Evolutionary conservation across 2,888 invertebrate genomes (phyloP).

Genomic region (Melanchra persicariae): DNA sequence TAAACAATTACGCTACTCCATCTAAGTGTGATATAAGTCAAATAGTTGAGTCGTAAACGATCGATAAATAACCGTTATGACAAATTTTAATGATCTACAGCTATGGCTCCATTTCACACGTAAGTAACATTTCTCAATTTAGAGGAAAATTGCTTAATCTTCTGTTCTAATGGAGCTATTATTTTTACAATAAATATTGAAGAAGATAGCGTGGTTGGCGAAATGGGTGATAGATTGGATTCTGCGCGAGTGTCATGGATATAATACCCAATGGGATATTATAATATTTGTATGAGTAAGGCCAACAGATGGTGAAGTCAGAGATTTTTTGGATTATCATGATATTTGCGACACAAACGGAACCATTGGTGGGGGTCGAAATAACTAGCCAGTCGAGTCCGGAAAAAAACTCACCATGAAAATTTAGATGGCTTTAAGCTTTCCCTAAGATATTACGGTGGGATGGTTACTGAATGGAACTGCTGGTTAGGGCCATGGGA

Average conservation of each 20-base stretch:
- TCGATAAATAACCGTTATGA: conserved; percentile 48
- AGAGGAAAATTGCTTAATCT: conserved; percentile 41
- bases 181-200: conserved; percentile 25
- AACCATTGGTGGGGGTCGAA: too few relatives aligned
- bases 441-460: too few relatives aligned
- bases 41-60: conserved; percentile 42
- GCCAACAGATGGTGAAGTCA: neutral
- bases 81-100: conserved; percentile 54
- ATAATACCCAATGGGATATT: neutral
- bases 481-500: neutral
- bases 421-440: too few relatives aligned
- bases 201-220: neutral
- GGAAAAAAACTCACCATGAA: too few relatives aligned
- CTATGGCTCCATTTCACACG: conserved; percentile 37
- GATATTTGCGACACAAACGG: too few relatives aligned
- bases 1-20: conserved; percentile 40
- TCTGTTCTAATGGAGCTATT: conserved; percentile 39
- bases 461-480: too few relatives aligned
- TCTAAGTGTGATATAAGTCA: conserved; percentile 32
- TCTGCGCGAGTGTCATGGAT: neutral
- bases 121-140: conserved; percentile 23
- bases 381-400: too few relatives aligned
- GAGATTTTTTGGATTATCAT: neutral
- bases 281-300: neutral
- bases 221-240: conserved; percentile 17